A percentile compares a stretch with the other conserved stretches of the same genome.
These are phyloP conservation scores for Gracilinanus agilis DNA, from an alignment of 2,113 vertebrate species.

Conservation along the genomic window DNA sequence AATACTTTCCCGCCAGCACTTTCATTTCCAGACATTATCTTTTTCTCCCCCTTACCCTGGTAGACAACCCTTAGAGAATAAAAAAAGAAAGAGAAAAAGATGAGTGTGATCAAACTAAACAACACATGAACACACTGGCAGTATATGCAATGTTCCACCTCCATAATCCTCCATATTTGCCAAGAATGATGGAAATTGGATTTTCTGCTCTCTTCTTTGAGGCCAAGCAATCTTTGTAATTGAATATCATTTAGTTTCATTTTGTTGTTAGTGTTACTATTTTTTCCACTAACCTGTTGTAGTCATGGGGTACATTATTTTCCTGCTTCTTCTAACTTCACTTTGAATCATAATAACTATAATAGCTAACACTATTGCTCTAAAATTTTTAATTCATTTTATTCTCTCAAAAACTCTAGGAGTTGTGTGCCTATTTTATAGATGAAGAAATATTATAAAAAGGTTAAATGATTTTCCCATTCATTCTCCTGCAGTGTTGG, in stretches of 20 bases:
- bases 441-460: neutral
- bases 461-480: neutral
- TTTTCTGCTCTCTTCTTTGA: neutral
- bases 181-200: neutral
- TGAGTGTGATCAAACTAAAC: neutral
- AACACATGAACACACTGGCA: neutral
- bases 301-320: neutral
- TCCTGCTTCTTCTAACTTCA: neutral
- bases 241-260: neutral
- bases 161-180: neutral
- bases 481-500: neutral
- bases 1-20: neutral
- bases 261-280: neutral
- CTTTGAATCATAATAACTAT: neutral
- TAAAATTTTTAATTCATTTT: neutral
- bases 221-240: neutral
- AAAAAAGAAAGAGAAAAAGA: neutral
- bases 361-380: neutral
- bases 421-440: neutral
- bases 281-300: neutral
- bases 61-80: neutral
- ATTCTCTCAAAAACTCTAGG: neutral
- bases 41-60: neutral
- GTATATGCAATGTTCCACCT: neutral
- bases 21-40: neutral